Percentiles rank a stretch among this genome's conserved stretches.
These are phyloP conservation scores for Limonius californicus DNA, from an alignment of 1,140 invertebrate species.

Conservation along the genomic window DNA sequence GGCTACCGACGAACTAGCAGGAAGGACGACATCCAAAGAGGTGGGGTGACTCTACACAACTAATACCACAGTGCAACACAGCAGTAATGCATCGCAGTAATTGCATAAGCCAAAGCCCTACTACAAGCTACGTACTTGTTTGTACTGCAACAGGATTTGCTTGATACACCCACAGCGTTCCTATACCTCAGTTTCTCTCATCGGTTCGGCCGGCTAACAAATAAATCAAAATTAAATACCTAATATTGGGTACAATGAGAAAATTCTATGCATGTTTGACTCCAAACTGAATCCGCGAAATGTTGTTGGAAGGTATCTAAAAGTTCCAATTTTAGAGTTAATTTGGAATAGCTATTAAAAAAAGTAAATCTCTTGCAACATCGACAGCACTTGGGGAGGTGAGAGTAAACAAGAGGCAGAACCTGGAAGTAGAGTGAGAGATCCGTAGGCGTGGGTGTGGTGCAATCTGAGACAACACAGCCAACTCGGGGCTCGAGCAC, in stretches of 20 bases:
- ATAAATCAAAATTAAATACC: constrained; percentile 40
- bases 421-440: constrained; percentile 24
- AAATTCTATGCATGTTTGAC: neutral
- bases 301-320: neutral
- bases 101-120: constrained; percentile 44
- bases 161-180: constrained; percentile 45
- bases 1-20: constrained; percentile 18
- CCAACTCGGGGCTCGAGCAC: constrained; percentile 37
- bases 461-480: constrained; percentile 48
- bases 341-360: neutral
- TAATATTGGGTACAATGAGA: neutral
- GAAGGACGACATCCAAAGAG: constrained; percentile 30
- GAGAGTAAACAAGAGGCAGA: constrained; percentile 24
- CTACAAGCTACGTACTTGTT: constrained; percentile 60
- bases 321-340: neutral
- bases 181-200: constrained; percentile 66
- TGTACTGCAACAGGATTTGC: constrained; percentile 56
- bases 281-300: neutral
- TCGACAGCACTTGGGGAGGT: constrained; percentile 20
- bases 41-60: constrained; percentile 38
- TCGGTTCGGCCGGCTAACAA: constrained; percentile 69
- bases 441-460: constrained; percentile 31
- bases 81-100: constrained; percentile 43
- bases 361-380: constrained; percentile 24
- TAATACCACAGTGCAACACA: constrained; percentile 46